Conservation (phyloP, 2,797 vertebrate species). For the Halcyon smyrnensis region DNA sequence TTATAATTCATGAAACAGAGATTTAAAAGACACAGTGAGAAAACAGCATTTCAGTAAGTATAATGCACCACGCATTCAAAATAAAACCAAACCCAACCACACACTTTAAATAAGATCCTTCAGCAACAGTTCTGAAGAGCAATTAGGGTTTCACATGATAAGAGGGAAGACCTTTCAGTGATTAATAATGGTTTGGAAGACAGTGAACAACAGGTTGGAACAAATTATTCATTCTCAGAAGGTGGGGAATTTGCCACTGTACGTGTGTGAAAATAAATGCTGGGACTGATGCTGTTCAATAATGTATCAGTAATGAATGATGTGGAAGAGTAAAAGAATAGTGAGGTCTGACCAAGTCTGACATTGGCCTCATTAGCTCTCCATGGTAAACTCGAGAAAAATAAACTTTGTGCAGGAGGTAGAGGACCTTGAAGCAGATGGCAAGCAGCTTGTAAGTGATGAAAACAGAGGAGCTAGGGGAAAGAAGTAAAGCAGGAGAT, state of each 20-base stretch:
- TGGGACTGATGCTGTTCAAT: neutral
- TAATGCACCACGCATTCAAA: neutral
- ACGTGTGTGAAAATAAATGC: neutral
- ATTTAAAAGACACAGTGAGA: neutral
- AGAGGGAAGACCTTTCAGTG: neutral
- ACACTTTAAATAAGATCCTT: neutral
- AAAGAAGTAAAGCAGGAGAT: neutral
- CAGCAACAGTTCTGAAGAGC: neutral
- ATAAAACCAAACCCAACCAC: neutral
- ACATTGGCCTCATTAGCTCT: neutral
- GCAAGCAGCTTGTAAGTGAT: neutral
- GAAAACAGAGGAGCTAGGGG: neutral
- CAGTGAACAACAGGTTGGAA: neutral
- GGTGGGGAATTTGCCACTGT: neutral
- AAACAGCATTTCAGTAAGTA: neutral
- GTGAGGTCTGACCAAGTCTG: neutral
- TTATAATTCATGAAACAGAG: neutral
- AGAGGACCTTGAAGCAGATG: neutral
- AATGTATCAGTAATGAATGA: neutral
- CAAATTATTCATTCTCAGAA: neutral
- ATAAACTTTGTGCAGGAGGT: neutral
- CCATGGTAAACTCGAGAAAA: neutral
- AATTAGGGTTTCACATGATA: neutral
- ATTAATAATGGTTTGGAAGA: neutral
- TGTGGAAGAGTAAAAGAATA: neutral